Conservation (phyloP, 1,140 invertebrate species). For the Euura lappo region DNA sequence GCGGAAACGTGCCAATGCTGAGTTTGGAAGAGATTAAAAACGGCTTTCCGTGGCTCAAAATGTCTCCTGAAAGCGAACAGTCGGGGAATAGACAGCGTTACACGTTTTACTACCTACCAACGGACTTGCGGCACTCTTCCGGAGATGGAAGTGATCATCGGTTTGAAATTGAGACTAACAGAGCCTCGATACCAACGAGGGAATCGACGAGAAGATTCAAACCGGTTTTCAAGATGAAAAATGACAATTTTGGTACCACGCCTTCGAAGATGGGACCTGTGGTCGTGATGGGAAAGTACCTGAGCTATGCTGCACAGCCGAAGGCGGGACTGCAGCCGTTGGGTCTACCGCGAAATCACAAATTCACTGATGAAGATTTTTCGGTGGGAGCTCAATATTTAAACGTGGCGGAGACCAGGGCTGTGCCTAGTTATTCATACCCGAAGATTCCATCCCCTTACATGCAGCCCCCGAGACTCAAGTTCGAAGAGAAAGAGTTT, state of each 20-base stretch:
- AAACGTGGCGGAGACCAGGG: not conserved
- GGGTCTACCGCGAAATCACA: not conserved
- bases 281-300: not conserved
- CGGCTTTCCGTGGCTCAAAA: not conserved
- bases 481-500: conserved; percentile 2
- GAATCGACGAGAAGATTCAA: not conserved
- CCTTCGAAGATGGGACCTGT: not conserved
- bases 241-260: too few species aligned
- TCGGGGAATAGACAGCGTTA: not conserved
- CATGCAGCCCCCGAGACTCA: not conserved
- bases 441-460: conserved; percentile 9
- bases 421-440: not conserved
- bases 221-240: not conserved
- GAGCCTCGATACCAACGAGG: not conserved
- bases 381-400: not conserved
- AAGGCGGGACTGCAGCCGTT: not conserved
- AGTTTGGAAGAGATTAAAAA: conserved; percentile 6
- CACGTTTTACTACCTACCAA: not conserved
- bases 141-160: too few species aligned
- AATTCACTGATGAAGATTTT: not conserved
- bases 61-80: not conserved
- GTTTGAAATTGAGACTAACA: too few species aligned
- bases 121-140: not conserved
- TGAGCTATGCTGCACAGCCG: not conserved
- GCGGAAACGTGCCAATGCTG: not conserved